phyloP scores from a whole-genome alignment of 2,888 invertebrate species.

The Gandaritis pyraliata region DNA sequence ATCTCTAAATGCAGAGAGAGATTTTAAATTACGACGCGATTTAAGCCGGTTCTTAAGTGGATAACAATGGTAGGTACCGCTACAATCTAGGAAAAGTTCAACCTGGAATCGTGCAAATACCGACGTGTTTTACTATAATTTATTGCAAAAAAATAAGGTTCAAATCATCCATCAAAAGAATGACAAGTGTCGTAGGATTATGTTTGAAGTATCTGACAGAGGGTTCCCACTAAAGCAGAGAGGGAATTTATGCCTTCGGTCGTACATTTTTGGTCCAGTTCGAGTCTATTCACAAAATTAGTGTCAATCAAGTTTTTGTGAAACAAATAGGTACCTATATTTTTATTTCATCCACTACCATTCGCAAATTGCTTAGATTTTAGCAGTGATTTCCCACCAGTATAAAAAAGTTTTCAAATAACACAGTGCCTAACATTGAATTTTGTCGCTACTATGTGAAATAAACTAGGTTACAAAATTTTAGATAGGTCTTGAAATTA shows the following conservation, averaged over 20 bases:
- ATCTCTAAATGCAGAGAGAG: conserved; percentile 71
- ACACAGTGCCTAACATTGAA: conserved; percentile 8
- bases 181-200: neutral
- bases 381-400: conserved; percentile 22
- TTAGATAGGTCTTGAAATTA: too few species aligned
- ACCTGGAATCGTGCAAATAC: neutral
- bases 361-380: conserved; percentile 14
- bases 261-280: too few species aligned
- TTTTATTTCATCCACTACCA: conserved; percentile 4
- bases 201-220: too few species aligned
- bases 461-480: neutral
- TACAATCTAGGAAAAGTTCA: conserved; percentile 11
- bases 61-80: conserved; percentile 10
- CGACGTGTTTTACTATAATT: neutral
- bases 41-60: conserved; percentile 43
- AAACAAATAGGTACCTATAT: neutral
- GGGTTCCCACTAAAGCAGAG: neutral
- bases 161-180: conserved; percentile 1
- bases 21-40: conserved; percentile 66
- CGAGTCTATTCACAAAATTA: too few species aligned
- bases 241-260: neutral
- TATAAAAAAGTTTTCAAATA: conserved; percentile 12
- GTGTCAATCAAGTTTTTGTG: neutral
- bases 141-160: neutral
- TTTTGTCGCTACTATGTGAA: conserved; percentile 6